Evolutionary conservation across 2,888 invertebrate species (phyloP), one percentile per base, ranked within the genome.

Genomic region (Archaeoteleia sp.): DNA sequence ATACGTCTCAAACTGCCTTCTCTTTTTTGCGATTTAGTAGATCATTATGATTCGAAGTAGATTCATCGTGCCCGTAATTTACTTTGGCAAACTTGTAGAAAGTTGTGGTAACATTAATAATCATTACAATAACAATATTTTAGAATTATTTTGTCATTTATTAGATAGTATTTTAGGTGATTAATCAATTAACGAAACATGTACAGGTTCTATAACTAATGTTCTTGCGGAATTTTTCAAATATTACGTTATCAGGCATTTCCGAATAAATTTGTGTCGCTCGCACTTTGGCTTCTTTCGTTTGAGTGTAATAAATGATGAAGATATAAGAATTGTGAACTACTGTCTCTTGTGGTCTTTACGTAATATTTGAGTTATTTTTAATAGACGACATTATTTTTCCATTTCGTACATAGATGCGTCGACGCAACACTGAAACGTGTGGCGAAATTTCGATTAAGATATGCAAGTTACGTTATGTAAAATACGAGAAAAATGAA

Each of bases 401-500:
- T 58, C 58, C 58, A 58, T 58, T 49, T 58, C 58, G 32, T 46
- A 57, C 46, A 46, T 45, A 39, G 46, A 57, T 57, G 25, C 34
- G 37, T 46, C 17, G 25, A 35, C 42, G 34, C 43, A 14, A 53
- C 46, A 57, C 37, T 29, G 27, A 25, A 32, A 39, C 39, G 23
- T 37, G 4, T 20, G n/a, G 27, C 37, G 23, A 20, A 15, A 27
- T 51, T 46, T 46, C 35, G 45, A 58, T 46, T 53, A 53, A 46
- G 35, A 45, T 51, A n/a, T 35, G 40, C 32, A 27, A 51, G 40
- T 65, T 53, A 27, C 10, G 51, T 12, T 30, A 7, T 58, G 58
- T 53, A 65, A 65, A 61, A 30, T 49, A 39, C n/a, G 8, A 42
- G 10, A 39, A 20, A 40, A 25, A 40, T 10, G 13, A n/a, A 8